phyloP scores from a whole-genome alignment of 2,113 vertebrate species.

The Pterocles orientalis region DNA sequence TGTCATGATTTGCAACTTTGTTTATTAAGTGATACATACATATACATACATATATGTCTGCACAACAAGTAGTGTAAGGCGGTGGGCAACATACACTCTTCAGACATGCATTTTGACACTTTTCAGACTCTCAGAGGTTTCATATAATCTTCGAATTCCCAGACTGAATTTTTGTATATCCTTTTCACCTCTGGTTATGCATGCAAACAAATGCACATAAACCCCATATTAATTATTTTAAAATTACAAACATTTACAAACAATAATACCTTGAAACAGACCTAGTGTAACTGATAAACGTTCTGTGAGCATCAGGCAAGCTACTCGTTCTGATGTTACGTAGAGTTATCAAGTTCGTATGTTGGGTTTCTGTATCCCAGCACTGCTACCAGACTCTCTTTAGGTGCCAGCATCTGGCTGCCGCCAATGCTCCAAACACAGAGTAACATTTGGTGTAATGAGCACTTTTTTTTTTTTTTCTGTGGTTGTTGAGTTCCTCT shows the following conservation, averaged over 20 bases:
- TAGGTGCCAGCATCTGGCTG: not conserved
- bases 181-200: not conserved
- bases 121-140: not conserved
- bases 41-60: not conserved
- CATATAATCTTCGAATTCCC: not conserved
- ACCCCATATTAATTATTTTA: accelerated
- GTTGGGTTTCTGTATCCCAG: not conserved
- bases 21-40: not conserved
- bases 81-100: not conserved
- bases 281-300: not conserved
- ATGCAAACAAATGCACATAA: not conserved
- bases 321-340: not conserved
- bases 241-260: not conserved
- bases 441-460: not conserved
- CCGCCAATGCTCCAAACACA: not conserved
- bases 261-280: not conserved
- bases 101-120: not conserved
- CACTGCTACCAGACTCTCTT: not conserved
- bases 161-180: not conserved
- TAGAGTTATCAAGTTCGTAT: not conserved
- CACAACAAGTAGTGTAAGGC: not conserved
- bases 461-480: not conserved
- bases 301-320: not conserved
- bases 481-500: not conserved
- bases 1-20: not conserved